A percentile compares a stretch with the other conserved stretches of the same genome.
These are phyloP conservation scores for Anoura caudifer DNA, from an alignment of 2,113 vertebrate species.

Conservation along the genomic window DNA sequence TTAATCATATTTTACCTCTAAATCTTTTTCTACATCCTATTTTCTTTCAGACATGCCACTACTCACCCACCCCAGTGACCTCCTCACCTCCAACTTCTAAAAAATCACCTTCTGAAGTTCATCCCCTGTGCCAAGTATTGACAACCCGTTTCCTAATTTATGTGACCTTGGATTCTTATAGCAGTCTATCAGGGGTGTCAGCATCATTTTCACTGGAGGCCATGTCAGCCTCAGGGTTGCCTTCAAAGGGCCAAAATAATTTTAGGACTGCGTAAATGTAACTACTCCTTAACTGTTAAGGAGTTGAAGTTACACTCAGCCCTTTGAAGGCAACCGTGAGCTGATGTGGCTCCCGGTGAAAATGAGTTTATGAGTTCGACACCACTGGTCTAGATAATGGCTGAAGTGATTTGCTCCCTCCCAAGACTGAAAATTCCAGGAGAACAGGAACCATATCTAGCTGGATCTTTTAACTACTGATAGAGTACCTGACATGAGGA, in stretches of 20 bases:
- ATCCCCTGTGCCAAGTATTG: background rate
- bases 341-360: too few species aligned
- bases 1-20: background rate
- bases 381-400: background rate
- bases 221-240: too few species aligned
- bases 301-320: too few species aligned
- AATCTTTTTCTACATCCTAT: background rate
- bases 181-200: background rate
- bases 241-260: too few species aligned
- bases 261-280: too few species aligned
- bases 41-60: conserved; percentile 17
- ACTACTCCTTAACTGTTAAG: too few species aligned
- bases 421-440: background rate
- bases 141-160: background rate
- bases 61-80: background rate
- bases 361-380: too few species aligned
- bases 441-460: background rate
- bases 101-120: background rate
- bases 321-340: too few species aligned
- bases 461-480: background rate
- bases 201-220: too few species aligned
- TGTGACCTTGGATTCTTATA: background rate
- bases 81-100: background rate
- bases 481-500: background rate
- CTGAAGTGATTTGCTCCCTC: background rate